A percentile compares a stretch with the other conserved stretches of the same genome.
These are phyloP conservation scores for Champsocephalus esox DNA, from an alignment of 2,797 vertebrate genomes.

Conservation along the genomic window DNA sequence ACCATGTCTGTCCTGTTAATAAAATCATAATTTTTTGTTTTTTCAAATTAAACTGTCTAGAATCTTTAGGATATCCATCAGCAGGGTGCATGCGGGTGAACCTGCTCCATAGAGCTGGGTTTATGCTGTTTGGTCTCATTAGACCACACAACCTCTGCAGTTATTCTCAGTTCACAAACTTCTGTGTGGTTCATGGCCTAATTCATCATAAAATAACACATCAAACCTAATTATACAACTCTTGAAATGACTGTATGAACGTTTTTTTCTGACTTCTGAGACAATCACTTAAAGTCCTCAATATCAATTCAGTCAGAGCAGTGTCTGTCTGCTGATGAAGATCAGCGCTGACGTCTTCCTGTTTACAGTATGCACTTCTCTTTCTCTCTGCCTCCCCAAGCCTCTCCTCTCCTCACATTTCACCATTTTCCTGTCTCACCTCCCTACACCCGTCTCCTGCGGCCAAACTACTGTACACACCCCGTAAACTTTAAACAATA, in stretches of 20 bases:
- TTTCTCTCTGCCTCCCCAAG: slow-evolving; percentile 41
- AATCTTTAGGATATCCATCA: not conserved
- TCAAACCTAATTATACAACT: slow-evolving; percentile 49
- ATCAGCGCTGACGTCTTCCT: slow-evolving; percentile 54
- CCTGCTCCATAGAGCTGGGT: not conserved
- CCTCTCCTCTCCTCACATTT: slow-evolving; percentile 51
- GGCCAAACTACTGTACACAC: slow-evolving; percentile 43
- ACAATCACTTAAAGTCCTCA: slow-evolving; percentile 53
- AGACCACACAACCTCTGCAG: slow-evolving; percentile 44
- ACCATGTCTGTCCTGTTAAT: not conserved
- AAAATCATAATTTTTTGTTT: not conserved
- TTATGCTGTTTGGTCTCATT: slow-evolving; percentile 43
- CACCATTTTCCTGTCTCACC: slow-evolving; percentile 47
- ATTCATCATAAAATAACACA: slow-evolving; percentile 47
- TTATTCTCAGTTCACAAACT: slow-evolving; percentile 32
- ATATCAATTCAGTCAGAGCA: slow-evolving; percentile 42
- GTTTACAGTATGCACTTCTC: slow-evolving; percentile 58
- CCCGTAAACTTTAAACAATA: slow-evolving; percentile 75
- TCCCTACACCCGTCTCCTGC: slow-evolving; percentile 42
- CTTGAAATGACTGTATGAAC: slow-evolving; percentile 22
- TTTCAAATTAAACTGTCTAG: not conserved
- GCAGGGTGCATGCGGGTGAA: not conserved
- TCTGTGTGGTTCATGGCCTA: slow-evolving; percentile 40
- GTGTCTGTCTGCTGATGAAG: slow-evolving; percentile 36
- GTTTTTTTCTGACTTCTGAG: slow-evolving; percentile 43